These are phyloP conservation scores for Boleophthalmus pectinirostris DNA, from an alignment of 2,113 vertebrate genomes.

Conservation along the genomic window DNA sequence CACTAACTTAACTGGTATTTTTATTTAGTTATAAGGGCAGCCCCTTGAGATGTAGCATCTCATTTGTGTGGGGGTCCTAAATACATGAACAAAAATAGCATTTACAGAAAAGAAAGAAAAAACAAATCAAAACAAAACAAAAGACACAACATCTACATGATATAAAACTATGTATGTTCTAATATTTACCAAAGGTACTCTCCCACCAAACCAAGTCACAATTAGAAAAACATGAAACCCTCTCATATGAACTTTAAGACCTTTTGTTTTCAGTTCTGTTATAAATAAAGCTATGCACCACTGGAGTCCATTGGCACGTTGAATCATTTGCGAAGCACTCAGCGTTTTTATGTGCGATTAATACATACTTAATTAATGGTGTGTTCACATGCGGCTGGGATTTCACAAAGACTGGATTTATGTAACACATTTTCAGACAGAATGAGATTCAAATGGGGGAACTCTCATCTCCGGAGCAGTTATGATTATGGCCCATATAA, in stretches of 20 bases:
- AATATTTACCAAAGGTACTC: too few species aligned
- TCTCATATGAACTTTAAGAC: not conserved
- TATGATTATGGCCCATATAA: conserved; percentile 7
- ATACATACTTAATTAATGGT: conserved; percentile 13
- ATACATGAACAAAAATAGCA: too few species aligned
- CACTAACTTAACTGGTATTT: too few species aligned
- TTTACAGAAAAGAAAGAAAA: too few species aligned
- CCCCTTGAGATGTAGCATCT: too few species aligned
- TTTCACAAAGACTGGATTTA: conserved; percentile 5
- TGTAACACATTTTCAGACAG: not conserved
- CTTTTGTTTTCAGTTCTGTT: not conserved
- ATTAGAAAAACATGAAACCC: too few species aligned
- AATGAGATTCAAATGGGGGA: not conserved
- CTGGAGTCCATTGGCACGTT: not conserved
- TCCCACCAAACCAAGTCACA: too few species aligned
- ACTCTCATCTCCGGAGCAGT: conserved; percentile 2
- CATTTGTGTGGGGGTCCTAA: too few species aligned
- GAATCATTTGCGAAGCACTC: conserved; percentile 2
- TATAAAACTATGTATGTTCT: too few species aligned
- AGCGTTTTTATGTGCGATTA: not conserved
- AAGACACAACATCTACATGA: too few species aligned
- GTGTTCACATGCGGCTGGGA: conserved; percentile 5
- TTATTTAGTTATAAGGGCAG: too few species aligned
- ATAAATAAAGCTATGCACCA: not conserved
- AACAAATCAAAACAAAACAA: too few species aligned